A percentile compares a stretch with the other conserved stretches of the same genome.
Evolutionary conservation across 2,797 vertebrate species (phyloP).

Genomic region (Selene dorsalis): DNA sequence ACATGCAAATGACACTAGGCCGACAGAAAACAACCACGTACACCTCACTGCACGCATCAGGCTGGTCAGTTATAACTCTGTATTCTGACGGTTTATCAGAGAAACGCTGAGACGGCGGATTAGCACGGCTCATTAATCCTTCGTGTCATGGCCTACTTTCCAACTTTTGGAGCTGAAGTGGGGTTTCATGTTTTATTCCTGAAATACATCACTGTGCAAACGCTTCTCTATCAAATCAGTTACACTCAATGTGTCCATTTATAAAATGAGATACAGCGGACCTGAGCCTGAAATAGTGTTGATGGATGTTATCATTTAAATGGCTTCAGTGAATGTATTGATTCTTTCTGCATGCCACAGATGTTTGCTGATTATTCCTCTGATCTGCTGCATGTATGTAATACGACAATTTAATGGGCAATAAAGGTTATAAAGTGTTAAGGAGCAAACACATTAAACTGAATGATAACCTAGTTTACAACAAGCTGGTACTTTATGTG

Average conservation of each 20-base stretch:
- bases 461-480: neutral
- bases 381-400: neutral
- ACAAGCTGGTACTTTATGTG: conserved; percentile 5
- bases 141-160: conserved; percentile 29
- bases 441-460: conserved; percentile 14
- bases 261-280: neutral
- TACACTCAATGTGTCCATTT: neutral
- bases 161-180: conserved; percentile 24
- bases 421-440: neutral
- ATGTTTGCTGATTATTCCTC: neutral
- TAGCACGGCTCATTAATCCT: conserved; percentile 47
- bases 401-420: conserved; percentile 7
- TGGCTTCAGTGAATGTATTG: neutral
- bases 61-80: conserved; percentile 37
- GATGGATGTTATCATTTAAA: conserved; percentile 1
- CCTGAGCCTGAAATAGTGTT: neutral
- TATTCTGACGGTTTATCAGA: conserved; percentile 31
- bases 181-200: conserved; percentile 22
- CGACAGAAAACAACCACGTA: conserved; percentile 38
- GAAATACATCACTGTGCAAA: conserved; percentile 2
- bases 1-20: conserved; percentile 32
- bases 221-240: neutral
- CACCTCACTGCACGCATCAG: conserved; percentile 16
- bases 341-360: neutral
- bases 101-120: conserved; percentile 29